Base-by-base conservation (phyloP, 2,797 vertebrate genomes). In the Sciaenops ocellatus region DNA sequence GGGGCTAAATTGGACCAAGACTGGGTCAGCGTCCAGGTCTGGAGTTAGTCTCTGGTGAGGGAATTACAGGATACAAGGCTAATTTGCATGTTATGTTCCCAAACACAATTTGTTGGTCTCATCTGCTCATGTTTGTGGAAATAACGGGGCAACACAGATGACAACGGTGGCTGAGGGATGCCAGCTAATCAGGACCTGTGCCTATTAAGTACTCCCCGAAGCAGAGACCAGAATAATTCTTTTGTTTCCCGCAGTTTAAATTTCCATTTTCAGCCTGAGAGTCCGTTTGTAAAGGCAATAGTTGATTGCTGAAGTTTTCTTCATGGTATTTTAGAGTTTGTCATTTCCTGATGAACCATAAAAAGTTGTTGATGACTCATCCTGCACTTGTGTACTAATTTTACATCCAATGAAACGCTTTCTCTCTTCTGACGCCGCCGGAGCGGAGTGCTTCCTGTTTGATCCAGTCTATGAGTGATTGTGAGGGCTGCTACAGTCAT, bases 51-150 rank as follows among this genome's bases (percentile, higher is more conserved):
- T 55, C 64, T 50, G 63, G 48, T 65, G 74, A 44, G 65, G 74
- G 74, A 68, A 46, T 8, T 48, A 6, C 20, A 16, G 48, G 50
- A 62, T 41, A 50, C 41, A 24, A 68, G 72, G 64, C 69, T 74
- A 68, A 81, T 84, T 79, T 82, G 78, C 73, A 79, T 83, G 65
- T 70, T 52, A 41, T 78, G 42, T 55, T 83, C 71, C 63, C 68
- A 85, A 83, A 80, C 69, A 76, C 16, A 76, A 73, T 76, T 63
- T 69, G 71, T 78, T 57, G 67, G 70, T 68, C 47, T 83, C 84
- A 79, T 74, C 85, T 85, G 82, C 44, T 80, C 67, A 38, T 83
- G 77, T 80, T 83, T 78, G 77, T 78, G 70, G 64, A 80, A 82
- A 78, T 67, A 76, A 76, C 13, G 3, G 34, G 67, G 55, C 52